Percentiles rank a stretch among this genome's conserved stretches.
Evolutionary conservation across 2,888 invertebrate species (phyloP).

Genomic region (Thelaira solivaga): DNA sequence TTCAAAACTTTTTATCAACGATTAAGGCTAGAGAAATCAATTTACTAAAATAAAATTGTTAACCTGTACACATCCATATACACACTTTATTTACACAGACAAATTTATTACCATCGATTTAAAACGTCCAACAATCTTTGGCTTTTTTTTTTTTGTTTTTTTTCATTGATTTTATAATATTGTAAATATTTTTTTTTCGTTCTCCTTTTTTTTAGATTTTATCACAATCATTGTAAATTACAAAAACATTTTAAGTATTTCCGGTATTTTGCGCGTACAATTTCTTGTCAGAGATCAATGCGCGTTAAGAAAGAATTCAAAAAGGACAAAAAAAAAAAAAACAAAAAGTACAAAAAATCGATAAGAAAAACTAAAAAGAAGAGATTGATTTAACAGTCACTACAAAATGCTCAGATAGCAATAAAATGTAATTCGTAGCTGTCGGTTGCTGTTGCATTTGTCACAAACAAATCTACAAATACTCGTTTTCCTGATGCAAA

Average conservation of each 20-base stretch:
- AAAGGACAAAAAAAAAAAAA: neutral
- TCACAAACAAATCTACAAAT: slow-evolving; percentile 48
- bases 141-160: neutral
- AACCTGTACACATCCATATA: too few relatives aligned
- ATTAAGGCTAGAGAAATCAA: neutral
- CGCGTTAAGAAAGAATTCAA: slow-evolving; percentile 31
- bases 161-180: slow-evolving; percentile 10
- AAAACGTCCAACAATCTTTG: slow-evolving; percentile 32
- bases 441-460: slow-evolving; percentile 42
- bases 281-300: slow-evolving; percentile 40
- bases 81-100: slow-evolving; percentile 24
- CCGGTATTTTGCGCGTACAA: slow-evolving; percentile 50
- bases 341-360: neutral
- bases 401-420: slow-evolving; percentile 55
- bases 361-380: slow-evolving; percentile 5
- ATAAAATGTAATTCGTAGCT: slow-evolving; percentile 58
- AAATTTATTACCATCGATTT: slow-evolving; percentile 43
- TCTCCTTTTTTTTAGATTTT: slow-evolving; percentile 16
- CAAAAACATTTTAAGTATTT: slow-evolving; percentile 59
- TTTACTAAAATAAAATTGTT: neutral
- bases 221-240: slow-evolving; percentile 48
- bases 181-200: slow-evolving; percentile 16
- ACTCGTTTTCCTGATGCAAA: slow-evolving; percentile 4
- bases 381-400: slow-evolving; percentile 57
- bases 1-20: neutral